Base-by-base conservation (phyloP, 2,888 invertebrate species). In the Tenthredo livida region DNA sequence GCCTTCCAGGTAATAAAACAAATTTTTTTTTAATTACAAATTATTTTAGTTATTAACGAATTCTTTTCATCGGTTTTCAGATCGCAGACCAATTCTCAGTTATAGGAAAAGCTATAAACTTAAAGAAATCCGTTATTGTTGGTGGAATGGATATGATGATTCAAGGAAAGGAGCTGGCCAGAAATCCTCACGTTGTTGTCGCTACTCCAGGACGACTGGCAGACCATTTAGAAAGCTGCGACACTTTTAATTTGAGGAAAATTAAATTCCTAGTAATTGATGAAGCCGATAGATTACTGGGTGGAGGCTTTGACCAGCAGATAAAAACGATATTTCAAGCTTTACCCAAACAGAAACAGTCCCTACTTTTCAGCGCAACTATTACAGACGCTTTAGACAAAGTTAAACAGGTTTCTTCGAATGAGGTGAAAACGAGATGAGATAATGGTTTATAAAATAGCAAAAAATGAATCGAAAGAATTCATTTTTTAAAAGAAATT, bases 171-270 rank as follows among this genome's bases (percentile, higher is more conserved):
- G 97, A 98, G 89, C 94, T 99, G 29, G 95, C 97, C 15, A 96
- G 96, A 87, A 95, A 96, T 84, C 99, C 99, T 0, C 99, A 99
- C 92, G 96, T 99, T 88, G 97, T 99, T 1, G 97, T 99, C 0
- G 98, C 99, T 0, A 99, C 99, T 92, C 99, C 99, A 0, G 99
- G 99, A 0, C 94, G 99, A 25, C 93, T 99, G 61, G 98, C 98
- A 0, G 99, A 99, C 93, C 98, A 99, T 92, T 95, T 99, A 12
- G 96, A 97, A 84, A 98, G 97, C 89, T 98, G 98, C 91, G 95
- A 97, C 88, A 97, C 97, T 21, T 97, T 97, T 90, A 95, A 96
- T 2, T 95, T 98, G 88, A 96, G 96, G 89, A 96, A 96, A 89
- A 95, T 98, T 0, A 96, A 97, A 90, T 98, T 97, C 94, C 94